Conservation (phyloP, 1,140 invertebrate species). For the Tenebrio molitor region DNA sequence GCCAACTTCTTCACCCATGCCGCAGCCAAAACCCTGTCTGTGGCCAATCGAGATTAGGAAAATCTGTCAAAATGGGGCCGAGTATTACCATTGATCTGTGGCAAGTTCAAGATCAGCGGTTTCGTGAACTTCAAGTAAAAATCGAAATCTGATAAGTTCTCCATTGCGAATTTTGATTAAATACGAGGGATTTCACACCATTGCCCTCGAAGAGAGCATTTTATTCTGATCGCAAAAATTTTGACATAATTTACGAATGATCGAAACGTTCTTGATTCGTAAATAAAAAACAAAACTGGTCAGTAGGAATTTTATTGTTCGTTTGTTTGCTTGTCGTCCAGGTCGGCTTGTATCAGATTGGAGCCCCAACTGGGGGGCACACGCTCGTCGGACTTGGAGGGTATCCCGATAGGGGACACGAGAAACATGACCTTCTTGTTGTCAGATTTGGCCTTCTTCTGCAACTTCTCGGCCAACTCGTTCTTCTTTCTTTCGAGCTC, state of each 20-base stretch:
- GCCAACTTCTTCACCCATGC: constrained; percentile 65
- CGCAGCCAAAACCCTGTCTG: constrained; percentile 64
- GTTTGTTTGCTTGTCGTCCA: constrained; percentile 1
- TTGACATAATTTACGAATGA: constrained; percentile 20
- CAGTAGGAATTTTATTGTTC: no score
- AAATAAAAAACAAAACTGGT: no score
- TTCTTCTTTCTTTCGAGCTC: constrained; percentile 6
- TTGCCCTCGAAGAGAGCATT: neutral
- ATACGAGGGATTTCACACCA: constrained; percentile 3
- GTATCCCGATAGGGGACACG: neutral
- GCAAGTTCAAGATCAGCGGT: constrained; percentile 63
- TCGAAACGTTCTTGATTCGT: neutral
- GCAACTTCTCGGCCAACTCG: neutral
- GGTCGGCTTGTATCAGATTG: constrained; percentile 50
- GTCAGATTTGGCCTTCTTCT: neutral
- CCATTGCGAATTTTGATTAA: constrained; percentile 27
- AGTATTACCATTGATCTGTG: constrained; percentile 61
- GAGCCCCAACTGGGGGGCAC: constrained; percentile 63
- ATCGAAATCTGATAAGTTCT: constrained; percentile 59
- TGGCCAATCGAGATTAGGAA: neutral
- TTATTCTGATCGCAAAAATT: constrained; percentile 24
- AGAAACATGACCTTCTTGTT: constrained; percentile 11
- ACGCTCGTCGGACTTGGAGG: constrained; percentile 41
- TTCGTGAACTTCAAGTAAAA: constrained; percentile 65
- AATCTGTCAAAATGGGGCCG: neutral